Conservation (phyloP, 1,140 invertebrate species). For the Paramacrobiotus metropolitanus region DNA sequence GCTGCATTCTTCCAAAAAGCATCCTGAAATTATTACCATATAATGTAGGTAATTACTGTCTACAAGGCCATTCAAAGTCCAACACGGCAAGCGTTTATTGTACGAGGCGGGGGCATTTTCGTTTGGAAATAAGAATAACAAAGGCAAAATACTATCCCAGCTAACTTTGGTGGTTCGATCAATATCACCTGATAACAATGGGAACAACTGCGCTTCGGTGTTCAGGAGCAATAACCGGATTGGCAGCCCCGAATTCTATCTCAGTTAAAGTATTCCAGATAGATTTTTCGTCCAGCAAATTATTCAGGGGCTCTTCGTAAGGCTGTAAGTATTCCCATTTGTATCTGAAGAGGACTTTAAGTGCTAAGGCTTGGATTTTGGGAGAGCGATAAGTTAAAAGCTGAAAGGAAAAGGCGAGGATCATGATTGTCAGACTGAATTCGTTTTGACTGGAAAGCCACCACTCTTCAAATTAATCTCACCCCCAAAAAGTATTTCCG, state of each 20-base stretch:
- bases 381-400: conserved; percentile 49
- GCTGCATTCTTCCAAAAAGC: conserved; percentile 8
- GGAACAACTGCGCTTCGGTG: conserved; percentile 51
- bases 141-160: too few species aligned
- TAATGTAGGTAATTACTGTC: background rate
- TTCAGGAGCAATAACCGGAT: conserved; percentile 29
- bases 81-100: conserved; percentile 10
- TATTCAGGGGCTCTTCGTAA: conserved; percentile 47
- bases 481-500: conserved; percentile 21
- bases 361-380: conserved; percentile 51
- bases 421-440: conserved; percentile 6
- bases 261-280: background rate
- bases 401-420: conserved; percentile 20
- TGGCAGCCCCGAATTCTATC: background rate
- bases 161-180: too few species aligned
- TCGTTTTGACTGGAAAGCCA: background rate
- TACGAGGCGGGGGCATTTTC: too few species aligned
- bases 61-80: background rate
- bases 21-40: conserved; percentile 8
- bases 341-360: conserved; percentile 61
- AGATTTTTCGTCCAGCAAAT: conserved; percentile 53
- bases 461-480: conserved; percentile 9
- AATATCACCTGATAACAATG: conserved; percentile 44
- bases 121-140: too few species aligned
- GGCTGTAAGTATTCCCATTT: conserved; percentile 46